Percentiles rank a stretch among this genome's conserved stretches.
Evolutionary conservation across 2,797 vertebrate species (phyloP).

Genomic region (Poecilia velifera): DNA sequence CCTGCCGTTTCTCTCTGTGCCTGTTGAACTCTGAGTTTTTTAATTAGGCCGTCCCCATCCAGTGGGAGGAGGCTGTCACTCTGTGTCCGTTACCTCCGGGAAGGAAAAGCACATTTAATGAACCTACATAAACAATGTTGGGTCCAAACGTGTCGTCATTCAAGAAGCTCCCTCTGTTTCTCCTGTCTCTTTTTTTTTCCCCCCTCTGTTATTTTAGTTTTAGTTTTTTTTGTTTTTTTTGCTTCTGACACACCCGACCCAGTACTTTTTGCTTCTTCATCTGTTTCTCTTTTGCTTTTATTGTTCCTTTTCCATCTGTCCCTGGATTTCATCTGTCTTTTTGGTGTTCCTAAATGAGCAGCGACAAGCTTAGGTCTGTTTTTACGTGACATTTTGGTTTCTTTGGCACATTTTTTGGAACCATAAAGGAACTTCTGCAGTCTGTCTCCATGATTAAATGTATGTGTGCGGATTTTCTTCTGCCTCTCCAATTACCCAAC

Average conservation of each 20-base stretch:
- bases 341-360: neutral
- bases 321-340: constrained; percentile 16
- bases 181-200: constrained; percentile 28
- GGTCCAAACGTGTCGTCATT: constrained; percentile 47
- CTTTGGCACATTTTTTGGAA: constrained; percentile 8
- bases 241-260: constrained; percentile 36
- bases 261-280: constrained; percentile 30
- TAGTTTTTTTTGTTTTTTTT: constrained; percentile 15
- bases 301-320: constrained; percentile 10
- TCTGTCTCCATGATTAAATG: neutral
- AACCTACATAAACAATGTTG: constrained; percentile 56
- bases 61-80: constrained; percentile 13
- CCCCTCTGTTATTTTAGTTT: constrained; percentile 24
- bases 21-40: constrained; percentile 18
- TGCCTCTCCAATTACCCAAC: constrained; percentile 26
- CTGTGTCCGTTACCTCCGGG: constrained; percentile 47
- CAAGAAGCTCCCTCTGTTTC: constrained; percentile 41
- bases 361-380: neutral
- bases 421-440: neutral
- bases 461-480: neutral
- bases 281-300: constrained; percentile 36
- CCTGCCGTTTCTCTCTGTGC: neutral
- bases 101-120: constrained; percentile 59
- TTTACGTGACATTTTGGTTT: neutral
- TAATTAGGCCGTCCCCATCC: constrained; percentile 43